phyloP scores from a whole-genome alignment of 2,888 invertebrate genomes.

The Fragum sueziense region DNA sequence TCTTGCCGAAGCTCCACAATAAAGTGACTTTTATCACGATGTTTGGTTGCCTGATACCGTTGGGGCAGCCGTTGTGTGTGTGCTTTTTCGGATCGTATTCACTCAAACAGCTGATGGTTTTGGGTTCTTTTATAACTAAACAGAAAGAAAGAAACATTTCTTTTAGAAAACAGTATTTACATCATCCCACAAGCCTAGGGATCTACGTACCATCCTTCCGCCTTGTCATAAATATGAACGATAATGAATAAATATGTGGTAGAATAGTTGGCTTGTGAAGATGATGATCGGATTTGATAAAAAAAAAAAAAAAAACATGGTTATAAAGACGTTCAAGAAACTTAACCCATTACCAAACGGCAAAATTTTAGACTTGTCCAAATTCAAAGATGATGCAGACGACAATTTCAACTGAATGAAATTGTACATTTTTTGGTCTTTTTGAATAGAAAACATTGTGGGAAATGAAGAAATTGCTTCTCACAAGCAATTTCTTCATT shows the following conservation, averaged over 20 bases:
- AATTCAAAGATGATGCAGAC: no score
- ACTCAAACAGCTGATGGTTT: constrained; percentile 37
- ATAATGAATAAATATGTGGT: no score
- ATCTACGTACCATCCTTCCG: no score
- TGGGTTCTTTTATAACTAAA: constrained; percentile 35
- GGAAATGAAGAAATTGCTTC: constrained; percentile 1
- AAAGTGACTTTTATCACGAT: constrained; percentile 27
- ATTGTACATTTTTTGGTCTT: no score
- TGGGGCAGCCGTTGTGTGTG: constrained; percentile 15
- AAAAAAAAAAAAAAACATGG: no score
- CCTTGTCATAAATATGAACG: no score
- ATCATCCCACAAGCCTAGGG: background rate
- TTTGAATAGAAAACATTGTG: background rate
- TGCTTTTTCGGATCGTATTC: background rate
- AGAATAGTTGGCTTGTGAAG: no score
- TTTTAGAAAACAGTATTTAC: background rate
- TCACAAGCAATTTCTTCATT: no score
- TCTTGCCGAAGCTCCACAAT: constrained; percentile 34
- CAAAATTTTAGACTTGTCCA: background rate
- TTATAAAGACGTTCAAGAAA: no score
- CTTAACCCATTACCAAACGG: background rate
- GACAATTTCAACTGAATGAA: no score
- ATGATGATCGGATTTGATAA: no score
- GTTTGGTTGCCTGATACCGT: constrained; percentile 14
- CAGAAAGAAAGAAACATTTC: no score